Conservation (phyloP, 2,113 vertebrate genomes). For the Motacilla alba region DNA sequence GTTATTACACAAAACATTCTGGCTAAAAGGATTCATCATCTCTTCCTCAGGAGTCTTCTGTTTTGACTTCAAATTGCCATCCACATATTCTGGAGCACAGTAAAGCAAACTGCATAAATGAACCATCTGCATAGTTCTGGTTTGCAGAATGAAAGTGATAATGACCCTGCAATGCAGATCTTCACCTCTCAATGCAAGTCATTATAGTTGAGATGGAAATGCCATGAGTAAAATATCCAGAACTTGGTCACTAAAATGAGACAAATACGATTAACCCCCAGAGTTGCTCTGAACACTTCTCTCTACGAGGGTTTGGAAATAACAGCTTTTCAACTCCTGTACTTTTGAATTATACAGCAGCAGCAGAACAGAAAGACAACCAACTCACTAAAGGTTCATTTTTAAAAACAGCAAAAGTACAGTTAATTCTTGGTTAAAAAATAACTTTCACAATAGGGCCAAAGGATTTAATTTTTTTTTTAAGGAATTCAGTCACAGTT, state of each 20-base stretch:
- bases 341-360: background rate
- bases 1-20: background rate
- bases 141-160: background rate
- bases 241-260: background rate
- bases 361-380: background rate
- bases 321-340: background rate
- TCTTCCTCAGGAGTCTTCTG: background rate
- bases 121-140: background rate
- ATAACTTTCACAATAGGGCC: background rate
- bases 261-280: background rate
- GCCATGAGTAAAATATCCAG: background rate
- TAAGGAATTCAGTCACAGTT: background rate
- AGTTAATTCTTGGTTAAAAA: background rate
- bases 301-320: background rate
- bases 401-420: background rate
- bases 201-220: background rate
- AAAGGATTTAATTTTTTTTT: background rate
- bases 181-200: background rate
- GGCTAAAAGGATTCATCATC: background rate
- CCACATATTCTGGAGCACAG: background rate
- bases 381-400: background rate
- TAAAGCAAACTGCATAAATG: background rate
- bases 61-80: background rate
- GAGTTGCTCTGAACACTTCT: background rate
- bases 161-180: background rate